Base-by-base conservation (phyloP, 2,797 vertebrate genomes). In the Anabacerthia variegaticeps region DNA sequence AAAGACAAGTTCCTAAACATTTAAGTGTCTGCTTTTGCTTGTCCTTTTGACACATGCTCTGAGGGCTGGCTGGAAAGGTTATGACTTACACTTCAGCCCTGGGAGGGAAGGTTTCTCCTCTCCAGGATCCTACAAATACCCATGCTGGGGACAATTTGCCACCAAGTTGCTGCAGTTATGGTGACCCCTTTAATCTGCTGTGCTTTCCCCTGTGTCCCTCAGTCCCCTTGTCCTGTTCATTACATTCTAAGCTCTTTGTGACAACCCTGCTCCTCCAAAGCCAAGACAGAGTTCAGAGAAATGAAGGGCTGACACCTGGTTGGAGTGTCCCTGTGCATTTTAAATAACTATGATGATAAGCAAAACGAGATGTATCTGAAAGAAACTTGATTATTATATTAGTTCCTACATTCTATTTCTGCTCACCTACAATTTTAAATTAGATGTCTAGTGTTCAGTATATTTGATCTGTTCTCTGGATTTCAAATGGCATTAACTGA, bases 321-420 rank as follows among this genome's bases (percentile, higher is more conserved):
- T 74, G 51, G 48, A 82, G 32, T 19, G 55, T 61, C 5, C 0
- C 46, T 1, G 0, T 24, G n/a, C 3, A 1, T 34, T 65, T 76
- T 24, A 44, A 92, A 68, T 23, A 49, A 41, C 14, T 72, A 54
- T 32, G 26, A 34, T 27, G 46, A 63, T 37, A 51, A 78, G 36
- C 26, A 51, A 51, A 22, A 16, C 23, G 7, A 52, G 14, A 32
- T 26, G 10, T 3, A 8, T 23, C 63, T 82, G 55, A 37, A 34
- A 81, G 18, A 78, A 77, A 12, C 5, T 28, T 59, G 41, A 20
- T 61, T 10, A 2, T 63, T 34, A 6, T 30, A 79, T 30, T 30
- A 15, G 14, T 51, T 81, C 54, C 36, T 34, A 30, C 10, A 10
- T 36, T 49, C 23, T 41, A 8, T 34, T 85, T 82, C n/a, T 43